Evolutionary conservation across 2,888 invertebrate species (phyloP).

Genomic region (Erpobdella octoculata): DNA sequence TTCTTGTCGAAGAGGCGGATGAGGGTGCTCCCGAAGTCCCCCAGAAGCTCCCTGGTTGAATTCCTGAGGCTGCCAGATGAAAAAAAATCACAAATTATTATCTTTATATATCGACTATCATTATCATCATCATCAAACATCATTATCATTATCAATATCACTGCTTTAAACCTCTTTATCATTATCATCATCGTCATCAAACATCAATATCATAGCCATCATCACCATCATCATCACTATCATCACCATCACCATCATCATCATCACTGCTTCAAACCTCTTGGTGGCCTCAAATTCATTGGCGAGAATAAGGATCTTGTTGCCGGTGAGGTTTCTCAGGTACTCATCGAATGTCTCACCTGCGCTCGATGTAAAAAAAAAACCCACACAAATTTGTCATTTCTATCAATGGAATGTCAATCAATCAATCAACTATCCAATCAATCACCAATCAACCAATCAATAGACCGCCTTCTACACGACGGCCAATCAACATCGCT

Average conservation of each 20-base stretch:
- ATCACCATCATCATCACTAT: neutral
- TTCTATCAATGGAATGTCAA: no score
- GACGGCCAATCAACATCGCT: no score
- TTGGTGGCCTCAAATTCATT: neutral
- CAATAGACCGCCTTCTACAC: no score
- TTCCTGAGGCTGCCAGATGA: neutral
- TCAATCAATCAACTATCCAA: no score
- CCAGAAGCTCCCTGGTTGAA: slow-evolving; percentile 42
- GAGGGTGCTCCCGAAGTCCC: slow-evolving; percentile 45
- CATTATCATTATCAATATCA: neutral
- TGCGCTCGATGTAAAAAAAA: no score
- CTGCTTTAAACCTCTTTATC: neutral
- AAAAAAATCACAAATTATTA: neutral
- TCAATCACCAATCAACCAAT: no score
- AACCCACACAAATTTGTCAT: no score
- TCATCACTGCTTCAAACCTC: neutral
- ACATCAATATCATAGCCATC: no score
- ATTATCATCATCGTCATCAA: neutral
- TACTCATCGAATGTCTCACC: neutral
- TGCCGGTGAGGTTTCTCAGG: neutral
- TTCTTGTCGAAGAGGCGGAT: slow-evolving; percentile 45
- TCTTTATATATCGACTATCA: neutral
- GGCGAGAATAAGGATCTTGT: neutral
- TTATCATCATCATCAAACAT: neutral
- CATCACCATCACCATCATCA: neutral